Conservation (phyloP, 2,888 invertebrate genomes). For the Caenorhabditis panamensis region DNA sequence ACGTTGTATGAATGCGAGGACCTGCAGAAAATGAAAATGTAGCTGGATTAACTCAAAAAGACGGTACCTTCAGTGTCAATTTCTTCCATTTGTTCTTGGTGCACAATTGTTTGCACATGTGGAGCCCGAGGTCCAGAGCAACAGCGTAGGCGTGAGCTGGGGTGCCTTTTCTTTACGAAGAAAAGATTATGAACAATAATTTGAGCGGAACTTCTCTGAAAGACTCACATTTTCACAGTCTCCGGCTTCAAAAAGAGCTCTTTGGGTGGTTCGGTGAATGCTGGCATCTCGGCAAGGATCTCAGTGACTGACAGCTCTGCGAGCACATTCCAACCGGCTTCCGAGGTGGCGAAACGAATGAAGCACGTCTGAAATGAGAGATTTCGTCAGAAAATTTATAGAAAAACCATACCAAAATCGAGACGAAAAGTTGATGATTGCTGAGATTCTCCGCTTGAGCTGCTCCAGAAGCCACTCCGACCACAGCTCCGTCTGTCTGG, state of each 20-base stretch:
- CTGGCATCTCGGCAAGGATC: conserved; percentile 60
- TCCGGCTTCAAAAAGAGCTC: conserved; percentile 70
- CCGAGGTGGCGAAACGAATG: conserved; percentile 59
- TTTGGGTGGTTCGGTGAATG: conserved; percentile 63
- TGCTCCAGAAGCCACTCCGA: not conserved
- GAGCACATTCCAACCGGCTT: conserved; percentile 68
- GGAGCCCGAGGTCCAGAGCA: conserved; percentile 61
- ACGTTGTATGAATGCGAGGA: conserved; percentile 61
- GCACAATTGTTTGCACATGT: conserved; percentile 66
- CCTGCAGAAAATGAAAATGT: conserved; percentile 55
- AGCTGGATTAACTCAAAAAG: not conserved
- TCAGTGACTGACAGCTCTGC: conserved; percentile 63
- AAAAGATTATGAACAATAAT: conserved; percentile 17
- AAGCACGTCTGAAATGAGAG: conserved; percentile 58
- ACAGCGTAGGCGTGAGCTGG: conserved; percentile 53
- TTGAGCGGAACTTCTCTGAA: not conserved
- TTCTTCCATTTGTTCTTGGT: conserved; percentile 70
- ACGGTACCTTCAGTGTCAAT: conserved; percentile 59
- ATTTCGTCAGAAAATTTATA: not conserved
- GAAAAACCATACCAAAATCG: conserved; percentile 57
- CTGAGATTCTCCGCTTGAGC: conserved; percentile 34
- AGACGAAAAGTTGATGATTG: conserved; percentile 47
- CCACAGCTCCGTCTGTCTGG: conserved; percentile 1
- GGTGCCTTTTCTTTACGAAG: conserved; percentile 63
- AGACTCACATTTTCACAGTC: conserved; percentile 62